Percentiles rank a stretch among this genome's conserved stretches.
Evolutionary conservation across 2,888 invertebrate species (phyloP).

Genomic region (Psylliodes chrysocephalus): DNA sequence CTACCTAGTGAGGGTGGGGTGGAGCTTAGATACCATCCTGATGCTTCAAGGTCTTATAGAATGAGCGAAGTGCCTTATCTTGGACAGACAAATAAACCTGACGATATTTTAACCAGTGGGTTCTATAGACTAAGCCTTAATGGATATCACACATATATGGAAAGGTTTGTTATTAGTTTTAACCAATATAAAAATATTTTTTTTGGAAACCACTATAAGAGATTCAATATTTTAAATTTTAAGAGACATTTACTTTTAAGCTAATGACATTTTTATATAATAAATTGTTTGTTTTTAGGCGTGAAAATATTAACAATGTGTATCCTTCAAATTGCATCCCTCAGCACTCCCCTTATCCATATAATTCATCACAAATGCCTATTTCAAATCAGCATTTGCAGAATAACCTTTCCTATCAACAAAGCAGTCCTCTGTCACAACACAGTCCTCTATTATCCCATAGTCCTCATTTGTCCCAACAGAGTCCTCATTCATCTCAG

Average conservation of each 20-base stretch:
- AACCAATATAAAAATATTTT: too few relatives aligned
- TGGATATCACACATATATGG: conserved; percentile 59
- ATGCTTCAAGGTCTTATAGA: conserved; percentile 53
- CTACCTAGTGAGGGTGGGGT: conserved; percentile 47
- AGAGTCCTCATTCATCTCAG: conserved; percentile 43
- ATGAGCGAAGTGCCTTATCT: conserved; percentile 53
- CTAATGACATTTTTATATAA: not conserved
- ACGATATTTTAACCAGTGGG: conserved; percentile 56
- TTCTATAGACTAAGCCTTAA: conserved; percentile 59
- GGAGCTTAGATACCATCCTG: conserved; percentile 51
- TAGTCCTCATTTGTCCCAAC: conserved; percentile 41
- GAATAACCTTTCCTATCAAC: conserved; percentile 38
- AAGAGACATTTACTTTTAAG: too few relatives aligned
- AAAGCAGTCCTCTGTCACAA: conserved; percentile 44
- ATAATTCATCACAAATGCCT: conserved; percentile 31
- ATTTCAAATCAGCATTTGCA: conserved; percentile 18
- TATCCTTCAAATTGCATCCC: conserved; percentile 24
- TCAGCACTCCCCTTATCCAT: conserved; percentile 32
- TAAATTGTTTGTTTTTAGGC: conserved; percentile 35
- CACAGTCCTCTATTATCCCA: conserved; percentile 40
- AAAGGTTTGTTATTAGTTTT: conserved; percentile 51
- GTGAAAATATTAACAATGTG: conserved; percentile 42
- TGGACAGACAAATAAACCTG: conserved; percentile 51
- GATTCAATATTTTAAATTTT: not conserved
- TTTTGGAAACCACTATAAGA: not conserved